Evolutionary conservation across 2,113 vertebrate genomes (phyloP), one percentile per base, ranked within the genome.

Genomic region (Chascanopsetta lugubris): DNA sequence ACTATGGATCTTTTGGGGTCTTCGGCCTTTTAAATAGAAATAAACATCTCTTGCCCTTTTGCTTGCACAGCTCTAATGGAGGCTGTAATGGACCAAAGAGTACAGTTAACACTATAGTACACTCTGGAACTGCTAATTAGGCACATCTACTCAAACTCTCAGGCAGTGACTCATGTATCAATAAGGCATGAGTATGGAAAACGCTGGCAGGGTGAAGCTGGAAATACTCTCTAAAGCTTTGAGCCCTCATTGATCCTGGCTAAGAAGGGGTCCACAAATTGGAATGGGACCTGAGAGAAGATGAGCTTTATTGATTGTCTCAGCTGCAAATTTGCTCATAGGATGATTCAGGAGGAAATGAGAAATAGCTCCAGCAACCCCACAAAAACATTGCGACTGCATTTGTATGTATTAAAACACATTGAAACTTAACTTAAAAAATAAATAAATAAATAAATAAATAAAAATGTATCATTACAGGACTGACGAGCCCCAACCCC

Each of bases 81-180:
- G 6, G 3, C 0, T 53, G 38, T 18, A 18, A 30, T 40, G n/a
- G 48, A 5, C 17, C 62, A 46, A 32, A 57, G 26, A 60, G 58
- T 18, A 9, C 29, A 25, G 51, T 53, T 24, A 25, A 30, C 25
- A 21, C n/a, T 43, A 18, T 24, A 24, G 47, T 12, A 45, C 34
- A 45, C 13, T 36, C 26, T n/a, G 7, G 34, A 22, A 25, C 20
- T 1, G 0, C 29, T 61, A 70, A 69, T 70, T 49, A 55, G 56
- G n/a, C 29, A 27, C 27, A 56, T 13, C 20, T 13, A 20, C 32
- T 48, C 9, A 48, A 47, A 60, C 3, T 13, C 50, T n/a, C 48
- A 62, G 40, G 51, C 56, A 54, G 20, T 61, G 60, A 56, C 48
- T 65, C 55, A 36, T 32, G 13, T 6, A 47, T 65, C 40, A 34